Evolutionary conservation across 2,797 vertebrate species (phyloP).

Genomic region (Sitta carolinensis): DNA sequence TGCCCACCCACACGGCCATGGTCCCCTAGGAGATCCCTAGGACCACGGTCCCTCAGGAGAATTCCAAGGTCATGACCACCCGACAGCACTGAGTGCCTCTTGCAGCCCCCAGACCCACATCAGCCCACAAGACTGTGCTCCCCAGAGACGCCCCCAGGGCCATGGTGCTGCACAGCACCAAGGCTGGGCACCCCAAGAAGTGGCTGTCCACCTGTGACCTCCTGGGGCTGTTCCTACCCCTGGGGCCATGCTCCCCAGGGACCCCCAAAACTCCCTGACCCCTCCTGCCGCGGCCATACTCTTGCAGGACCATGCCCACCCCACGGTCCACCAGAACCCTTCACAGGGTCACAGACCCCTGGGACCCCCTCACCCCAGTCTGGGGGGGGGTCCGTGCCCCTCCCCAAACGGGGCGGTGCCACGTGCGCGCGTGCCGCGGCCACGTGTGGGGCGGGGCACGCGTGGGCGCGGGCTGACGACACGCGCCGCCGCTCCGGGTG

Average conservation of each 20-base stretch:
- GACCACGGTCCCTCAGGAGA: neutral
- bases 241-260: neutral
- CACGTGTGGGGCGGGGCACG: constrained; percentile 56
- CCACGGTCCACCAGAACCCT: neutral
- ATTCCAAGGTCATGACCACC: neutral
- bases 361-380: neutral
- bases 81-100: neutral
- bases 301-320: rapidly evolving
- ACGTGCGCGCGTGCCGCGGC: constrained; percentile 7
- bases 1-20: neutral
- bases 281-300: rapidly evolving
- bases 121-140: neutral
- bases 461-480: constrained; percentile 76
- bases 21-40: neutral
- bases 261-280: neutral
- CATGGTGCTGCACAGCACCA: neutral
- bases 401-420: neutral
- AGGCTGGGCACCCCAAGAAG: neutral
- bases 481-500: constrained; percentile 65
- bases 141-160: no score
- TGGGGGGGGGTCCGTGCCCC: neutral
- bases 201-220: rapidly evolving
- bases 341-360: neutral
- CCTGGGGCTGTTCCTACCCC: neutral
- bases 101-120: neutral